Evolutionary conservation across 2,888 invertebrate genomes (phyloP), one percentile per base, ranked within the genome.

Genomic region (Drosophila formosana): DNA sequence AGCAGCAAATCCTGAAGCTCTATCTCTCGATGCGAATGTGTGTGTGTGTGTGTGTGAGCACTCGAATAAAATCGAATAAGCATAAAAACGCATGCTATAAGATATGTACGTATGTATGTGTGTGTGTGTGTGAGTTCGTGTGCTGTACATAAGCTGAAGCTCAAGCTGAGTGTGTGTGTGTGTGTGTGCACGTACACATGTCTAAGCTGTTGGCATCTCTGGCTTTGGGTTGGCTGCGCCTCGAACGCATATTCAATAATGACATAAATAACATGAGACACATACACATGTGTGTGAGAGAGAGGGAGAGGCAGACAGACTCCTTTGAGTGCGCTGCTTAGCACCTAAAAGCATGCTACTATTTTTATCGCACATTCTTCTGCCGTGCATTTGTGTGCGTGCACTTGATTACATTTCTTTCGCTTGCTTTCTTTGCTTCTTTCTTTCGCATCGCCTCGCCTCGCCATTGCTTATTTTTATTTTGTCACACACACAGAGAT

Each of bases 291-390:
- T 34, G 34, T 0, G 37, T 37, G 37, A 4, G 56, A 52, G 56
- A 43, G 50, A 5, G 18, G 18, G 39, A 7, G 49, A 46, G 32
- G 28, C 4, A 41, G 7, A 18, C 11, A 23, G 25, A 43, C 13
- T 52, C 49, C 7, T 61, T 72, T 62, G 67, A 81, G 79, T 68
- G 66, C 67, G 63, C 75, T 77, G 74, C 78, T 76, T 81, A 74
- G 80, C 89, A 86, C 82, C 90, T 88, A 89, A 88, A 89, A 88
- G 83, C 87, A 78, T 72, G 78, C 89, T 81, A 85, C 80, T 70
- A 69, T 75, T 75, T 82, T 67, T 57, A 41, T 56, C 39, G 7
- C 2, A 41, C 39, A 5, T 61, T 61, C 43, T 46, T 45, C 34
- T 23, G 18, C 1, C 18, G 18, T 73, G 61, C 58, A n/a, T 66